phyloP scores from a whole-genome alignment of 2,888 invertebrate species.

The Galerucella nymphaeae region DNA sequence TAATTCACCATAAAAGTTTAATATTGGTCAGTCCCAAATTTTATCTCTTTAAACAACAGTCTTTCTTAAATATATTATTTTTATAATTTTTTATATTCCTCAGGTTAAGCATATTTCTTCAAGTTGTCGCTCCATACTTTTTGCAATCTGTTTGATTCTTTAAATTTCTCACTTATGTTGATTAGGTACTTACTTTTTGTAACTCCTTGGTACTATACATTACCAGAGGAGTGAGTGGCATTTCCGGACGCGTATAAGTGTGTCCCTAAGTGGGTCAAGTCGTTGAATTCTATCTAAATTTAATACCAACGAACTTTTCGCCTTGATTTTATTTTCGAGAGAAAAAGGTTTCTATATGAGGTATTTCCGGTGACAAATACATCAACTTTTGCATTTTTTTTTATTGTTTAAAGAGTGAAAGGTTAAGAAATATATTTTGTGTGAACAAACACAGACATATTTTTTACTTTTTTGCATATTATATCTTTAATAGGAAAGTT shows the following conservation, averaged over 20 bases:
- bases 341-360: constrained; percentile 35
- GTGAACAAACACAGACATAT: not conserved
- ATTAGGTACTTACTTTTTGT: constrained; percentile 17
- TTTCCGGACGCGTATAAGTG: constrained; percentile 50
- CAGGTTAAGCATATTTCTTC: too few relatives aligned
- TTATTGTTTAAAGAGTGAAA: not conserved
- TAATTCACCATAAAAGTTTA: too few relatives aligned
- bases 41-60: too few relatives aligned
- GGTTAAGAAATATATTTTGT: not conserved
- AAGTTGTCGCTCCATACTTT: too few relatives aligned
- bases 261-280: constrained; percentile 49
- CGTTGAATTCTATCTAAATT: constrained; percentile 33
- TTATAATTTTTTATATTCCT: too few relatives aligned
- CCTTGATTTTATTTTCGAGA: constrained; percentile 36
- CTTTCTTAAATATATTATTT: too few relatives aligned
- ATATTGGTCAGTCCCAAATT: too few relatives aligned
- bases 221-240: constrained; percentile 41
- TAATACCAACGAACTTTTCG: constrained; percentile 31
- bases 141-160: not conserved
- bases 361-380: constrained; percentile 33
- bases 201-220: not conserved
- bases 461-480: not conserved
- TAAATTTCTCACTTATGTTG: not conserved
- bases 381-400: constrained; percentile 6
- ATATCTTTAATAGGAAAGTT: too few relatives aligned